Evolutionary conservation across 2,888 invertebrate genomes (phyloP).

Genomic region (Caenorhabditis sulstoni): DNA sequence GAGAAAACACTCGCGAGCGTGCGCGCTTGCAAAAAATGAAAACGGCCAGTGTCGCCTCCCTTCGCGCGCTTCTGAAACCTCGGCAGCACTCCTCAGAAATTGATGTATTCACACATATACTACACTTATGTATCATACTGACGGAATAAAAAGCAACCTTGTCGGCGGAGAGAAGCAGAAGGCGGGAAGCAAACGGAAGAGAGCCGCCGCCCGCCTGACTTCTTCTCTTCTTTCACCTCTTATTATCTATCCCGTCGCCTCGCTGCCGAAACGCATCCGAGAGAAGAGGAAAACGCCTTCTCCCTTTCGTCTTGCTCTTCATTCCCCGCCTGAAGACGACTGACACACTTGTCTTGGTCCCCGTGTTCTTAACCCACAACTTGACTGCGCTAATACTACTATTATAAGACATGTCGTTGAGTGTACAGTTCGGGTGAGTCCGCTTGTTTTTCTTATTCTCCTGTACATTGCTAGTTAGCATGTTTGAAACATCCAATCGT

Average conservation of each 20-base stretch:
- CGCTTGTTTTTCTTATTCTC: background rate
- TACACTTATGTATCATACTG: slow-evolving; percentile 59
- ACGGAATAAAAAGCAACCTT: slow-evolving; percentile 48
- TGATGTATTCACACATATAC: slow-evolving; percentile 53
- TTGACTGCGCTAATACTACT: too few relatives aligned
- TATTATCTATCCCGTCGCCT: slow-evolving; percentile 42
- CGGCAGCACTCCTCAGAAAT: slow-evolving; percentile 21
- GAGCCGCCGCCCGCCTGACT: slow-evolving; percentile 44
- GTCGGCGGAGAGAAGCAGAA: slow-evolving; percentile 13
- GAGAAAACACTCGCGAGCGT: too few relatives aligned
- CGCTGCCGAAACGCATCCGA: background rate
- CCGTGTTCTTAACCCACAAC: too few relatives aligned
- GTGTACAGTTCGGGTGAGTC: slow-evolving; percentile 31
- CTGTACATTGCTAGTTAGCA: too few relatives aligned
- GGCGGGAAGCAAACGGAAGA: slow-evolving; percentile 16
- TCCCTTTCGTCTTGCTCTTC: slow-evolving; percentile 10
- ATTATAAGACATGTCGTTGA: slow-evolving; percentile 29
- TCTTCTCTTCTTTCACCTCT: slow-evolving; percentile 60
- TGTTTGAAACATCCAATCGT: too few relatives aligned
- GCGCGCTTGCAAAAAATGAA: background rate
- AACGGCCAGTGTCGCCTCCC: background rate
- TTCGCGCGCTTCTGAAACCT: slow-evolving; percentile 10
- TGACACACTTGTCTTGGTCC: too few relatives aligned
- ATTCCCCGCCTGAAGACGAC: background rate
- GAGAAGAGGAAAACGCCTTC: too few relatives aligned